Evolutionary conservation across 1,140 invertebrate genomes (phyloP).

Genomic region (Galleria mellonella): DNA sequence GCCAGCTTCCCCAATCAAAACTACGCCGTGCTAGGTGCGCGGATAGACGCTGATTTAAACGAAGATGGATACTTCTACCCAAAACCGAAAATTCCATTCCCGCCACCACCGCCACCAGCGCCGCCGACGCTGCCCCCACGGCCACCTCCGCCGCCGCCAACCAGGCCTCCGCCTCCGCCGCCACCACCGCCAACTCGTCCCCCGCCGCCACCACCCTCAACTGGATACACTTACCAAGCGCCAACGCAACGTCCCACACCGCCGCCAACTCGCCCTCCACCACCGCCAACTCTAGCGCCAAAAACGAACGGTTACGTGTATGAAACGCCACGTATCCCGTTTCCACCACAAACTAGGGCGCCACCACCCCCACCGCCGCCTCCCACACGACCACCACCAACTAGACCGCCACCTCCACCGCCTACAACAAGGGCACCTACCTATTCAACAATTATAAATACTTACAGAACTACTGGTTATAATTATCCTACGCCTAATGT

Average conservation of each 20-base stretch:
- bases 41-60: constrained; percentile 42
- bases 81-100: constrained; percentile 55
- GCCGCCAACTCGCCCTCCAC: constrained; percentile 15
- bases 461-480: constrained; percentile 13
- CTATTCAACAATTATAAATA: neutral
- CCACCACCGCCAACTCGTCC: constrained; percentile 8
- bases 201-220: constrained; percentile 8
- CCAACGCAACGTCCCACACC: no score
- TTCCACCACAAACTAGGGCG: constrained; percentile 15
- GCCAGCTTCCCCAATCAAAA: constrained; percentile 38
- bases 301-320: constrained; percentile 23
- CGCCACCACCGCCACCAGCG: constrained; percentile 27
- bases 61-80: constrained; percentile 67
- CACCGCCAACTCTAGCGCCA: constrained; percentile 15
- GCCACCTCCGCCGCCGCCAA: constrained; percentile 13
- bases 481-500: constrained; percentile 19
- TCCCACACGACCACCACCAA: constrained; percentile 13
- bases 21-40: constrained; percentile 48
- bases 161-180: constrained; percentile 8
- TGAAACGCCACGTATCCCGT: constrained; percentile 16
- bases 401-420: constrained; percentile 13
- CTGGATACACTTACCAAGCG: constrained; percentile 11
- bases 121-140: constrained; percentile 29
- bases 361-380: constrained; percentile 18
- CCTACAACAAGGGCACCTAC: constrained; percentile 3